Evolutionary conservation across 1,140 invertebrate species (phyloP).

Genomic region (Drosophila guanche): DNA sequence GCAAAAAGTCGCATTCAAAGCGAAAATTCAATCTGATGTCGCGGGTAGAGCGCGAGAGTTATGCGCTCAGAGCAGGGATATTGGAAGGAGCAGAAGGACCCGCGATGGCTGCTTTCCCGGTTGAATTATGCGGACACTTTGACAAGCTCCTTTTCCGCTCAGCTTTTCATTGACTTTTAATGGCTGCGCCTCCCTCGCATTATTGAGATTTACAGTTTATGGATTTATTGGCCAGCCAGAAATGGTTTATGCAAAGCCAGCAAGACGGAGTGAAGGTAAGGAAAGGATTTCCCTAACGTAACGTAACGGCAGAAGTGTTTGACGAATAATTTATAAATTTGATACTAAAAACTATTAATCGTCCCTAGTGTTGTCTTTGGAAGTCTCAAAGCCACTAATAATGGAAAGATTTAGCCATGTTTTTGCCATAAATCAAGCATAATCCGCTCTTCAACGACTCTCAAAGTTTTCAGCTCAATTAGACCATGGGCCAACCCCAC

Average conservation of each 20-base stretch:
- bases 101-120: constrained; percentile 24
- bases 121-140: constrained; percentile 50
- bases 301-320: background rate
- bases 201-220: constrained; percentile 49
- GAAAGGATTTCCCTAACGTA: constrained; percentile 10
- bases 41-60: constrained; percentile 60
- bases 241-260: constrained; percentile 27
- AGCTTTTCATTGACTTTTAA: constrained; percentile 46
- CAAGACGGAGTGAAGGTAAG: background rate
- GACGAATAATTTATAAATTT: background rate
- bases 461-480: constrained; percentile 25
- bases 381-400: too few species aligned
- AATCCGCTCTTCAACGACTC: too few species aligned
- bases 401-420: background rate
- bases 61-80: constrained; percentile 47
- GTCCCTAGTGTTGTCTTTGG: too few species aligned
- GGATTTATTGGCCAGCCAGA: constrained; percentile 43
- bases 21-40: constrained; percentile 69
- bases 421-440: background rate
- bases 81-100: background rate
- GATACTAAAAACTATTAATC: too few species aligned
- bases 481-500: constrained; percentile 8
- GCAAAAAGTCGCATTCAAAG: constrained; percentile 57
- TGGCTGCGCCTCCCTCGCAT: constrained; percentile 33
- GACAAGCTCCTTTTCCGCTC: constrained; percentile 52